A percentile compares a stretch with the other conserved stretches of the same genome.
Evolutionary conservation across 2,113 vertebrate genomes (phyloP).

Genomic region (Phainopepla nitens): DNA sequence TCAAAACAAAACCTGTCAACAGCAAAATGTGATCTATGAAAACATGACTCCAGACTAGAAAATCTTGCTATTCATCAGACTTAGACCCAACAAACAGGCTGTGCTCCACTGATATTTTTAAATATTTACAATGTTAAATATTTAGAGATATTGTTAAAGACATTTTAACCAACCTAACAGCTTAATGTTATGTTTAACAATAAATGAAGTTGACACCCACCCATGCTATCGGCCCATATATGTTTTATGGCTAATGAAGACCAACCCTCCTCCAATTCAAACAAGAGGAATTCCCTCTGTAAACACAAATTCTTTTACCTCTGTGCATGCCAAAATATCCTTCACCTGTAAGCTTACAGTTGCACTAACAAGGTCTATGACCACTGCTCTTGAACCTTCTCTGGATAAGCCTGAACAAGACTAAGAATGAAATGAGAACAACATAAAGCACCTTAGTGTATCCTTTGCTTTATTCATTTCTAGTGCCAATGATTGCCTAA

Average conservation of each 20-base stretch:
- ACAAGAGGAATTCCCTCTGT: neutral
- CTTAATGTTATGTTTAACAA: neutral
- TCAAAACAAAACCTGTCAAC: neutral
- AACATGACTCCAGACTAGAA: neutral
- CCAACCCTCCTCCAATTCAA: fast-evolving
- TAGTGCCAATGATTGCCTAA: neutral
- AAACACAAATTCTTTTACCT: neutral
- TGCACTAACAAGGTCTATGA: neutral
- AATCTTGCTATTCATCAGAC: neutral
- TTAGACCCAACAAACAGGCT: neutral
- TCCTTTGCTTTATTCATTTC: neutral
- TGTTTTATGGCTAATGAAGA: neutral
- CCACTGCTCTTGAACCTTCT: neutral
- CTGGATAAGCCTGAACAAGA: neutral
- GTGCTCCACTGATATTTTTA: neutral
- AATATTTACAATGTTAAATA: neutral
- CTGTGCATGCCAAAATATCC: neutral
- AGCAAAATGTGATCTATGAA: neutral
- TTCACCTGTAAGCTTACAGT: neutral
- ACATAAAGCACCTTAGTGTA: neutral
- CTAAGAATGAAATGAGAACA: neutral
- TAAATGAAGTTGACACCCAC: neutral
- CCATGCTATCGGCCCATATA: neutral
- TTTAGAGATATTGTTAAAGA: neutral
- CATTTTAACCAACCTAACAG: neutral